Percentiles rank a stretch among this genome's conserved stretches.
These are phyloP conservation scores for Dipodomys stephensi DNA, from an alignment of 2,113 vertebrate species.

Conservation along the genomic window DNA sequence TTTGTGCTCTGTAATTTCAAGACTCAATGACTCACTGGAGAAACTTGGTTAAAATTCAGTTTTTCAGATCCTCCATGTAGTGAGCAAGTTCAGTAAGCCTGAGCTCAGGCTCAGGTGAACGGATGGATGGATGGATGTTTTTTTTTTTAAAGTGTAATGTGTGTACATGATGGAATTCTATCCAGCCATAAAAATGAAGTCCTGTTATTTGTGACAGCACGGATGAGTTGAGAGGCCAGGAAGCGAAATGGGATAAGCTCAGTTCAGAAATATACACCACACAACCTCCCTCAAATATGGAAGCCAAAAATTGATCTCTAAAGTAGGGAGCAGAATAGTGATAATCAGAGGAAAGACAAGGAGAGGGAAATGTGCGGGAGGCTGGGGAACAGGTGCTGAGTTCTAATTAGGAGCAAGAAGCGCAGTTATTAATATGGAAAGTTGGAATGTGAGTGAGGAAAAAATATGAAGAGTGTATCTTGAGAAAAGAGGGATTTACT, in stretches of 20 bases:
- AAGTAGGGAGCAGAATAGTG: neutral
- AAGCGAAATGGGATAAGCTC: neutral
- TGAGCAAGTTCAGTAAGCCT: neutral
- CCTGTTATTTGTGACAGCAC: neutral
- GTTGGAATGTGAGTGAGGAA: too few relatives aligned
- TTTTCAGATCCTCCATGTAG: neutral
- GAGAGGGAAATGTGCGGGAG: neutral
- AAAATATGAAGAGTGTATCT: too few relatives aligned
- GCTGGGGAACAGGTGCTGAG: neutral
- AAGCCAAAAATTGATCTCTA: neutral
- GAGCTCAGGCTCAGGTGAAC: neutral
- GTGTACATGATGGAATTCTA: neutral
- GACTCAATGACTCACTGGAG: neutral
- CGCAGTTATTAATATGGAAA: too few relatives aligned
- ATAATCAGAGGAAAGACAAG: neutral
- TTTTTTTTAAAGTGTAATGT: neutral
- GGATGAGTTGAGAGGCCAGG: neutral
- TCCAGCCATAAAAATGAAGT: neutral
- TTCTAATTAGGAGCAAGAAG: neutral
- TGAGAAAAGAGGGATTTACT: too few relatives aligned
- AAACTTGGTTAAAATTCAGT: neutral
- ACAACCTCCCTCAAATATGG: neutral
- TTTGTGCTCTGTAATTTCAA: neutral
- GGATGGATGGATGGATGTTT: neutral
- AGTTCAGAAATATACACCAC: neutral